Conservation (phyloP, 2,113 vertebrate species). For the Myiopsitta monachus region DNA sequence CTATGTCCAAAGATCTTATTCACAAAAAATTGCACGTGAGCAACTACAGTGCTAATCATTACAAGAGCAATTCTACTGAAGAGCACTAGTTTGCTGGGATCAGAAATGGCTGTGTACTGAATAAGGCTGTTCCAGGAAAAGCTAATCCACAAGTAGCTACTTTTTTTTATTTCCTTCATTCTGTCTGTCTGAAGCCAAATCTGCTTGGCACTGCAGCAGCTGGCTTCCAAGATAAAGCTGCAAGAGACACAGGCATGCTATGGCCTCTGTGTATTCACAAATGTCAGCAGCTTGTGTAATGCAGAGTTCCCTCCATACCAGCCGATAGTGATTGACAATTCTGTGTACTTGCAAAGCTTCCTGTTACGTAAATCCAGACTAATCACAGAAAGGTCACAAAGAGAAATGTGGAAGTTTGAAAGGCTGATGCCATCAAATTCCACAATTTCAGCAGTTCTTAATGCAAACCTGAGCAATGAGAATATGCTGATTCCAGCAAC, state of each 20-base stretch:
- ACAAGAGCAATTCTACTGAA: not conserved
- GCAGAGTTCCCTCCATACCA: not conserved
- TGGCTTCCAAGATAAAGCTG: constrained; percentile 8
- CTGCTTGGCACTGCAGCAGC: constrained; percentile 2
- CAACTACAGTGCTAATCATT: not conserved
- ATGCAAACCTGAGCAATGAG: not conserved
- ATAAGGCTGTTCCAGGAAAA: constrained; percentile 5
- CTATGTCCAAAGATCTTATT: not conserved
- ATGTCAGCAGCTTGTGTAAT: not conserved
- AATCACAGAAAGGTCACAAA: not conserved
- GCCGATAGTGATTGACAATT: not conserved
- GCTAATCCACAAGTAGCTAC: not conserved
- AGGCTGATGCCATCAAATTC: not conserved
- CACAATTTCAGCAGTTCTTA: not conserved
- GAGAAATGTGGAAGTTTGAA: not conserved
- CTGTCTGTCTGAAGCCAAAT: constrained; percentile 8
- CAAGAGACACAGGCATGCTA: not conserved
- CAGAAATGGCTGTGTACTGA: not conserved
- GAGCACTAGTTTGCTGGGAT: not conserved
- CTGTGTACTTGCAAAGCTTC: not conserved
- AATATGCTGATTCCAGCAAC: not conserved
- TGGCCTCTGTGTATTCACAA: not conserved
- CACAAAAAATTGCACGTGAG: not conserved
- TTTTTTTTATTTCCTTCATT: not conserved
- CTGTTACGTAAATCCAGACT: not conserved